Evolutionary conservation across 2,113 vertebrate species (phyloP).

Genomic region (Chloebia gouldiae): DNA sequence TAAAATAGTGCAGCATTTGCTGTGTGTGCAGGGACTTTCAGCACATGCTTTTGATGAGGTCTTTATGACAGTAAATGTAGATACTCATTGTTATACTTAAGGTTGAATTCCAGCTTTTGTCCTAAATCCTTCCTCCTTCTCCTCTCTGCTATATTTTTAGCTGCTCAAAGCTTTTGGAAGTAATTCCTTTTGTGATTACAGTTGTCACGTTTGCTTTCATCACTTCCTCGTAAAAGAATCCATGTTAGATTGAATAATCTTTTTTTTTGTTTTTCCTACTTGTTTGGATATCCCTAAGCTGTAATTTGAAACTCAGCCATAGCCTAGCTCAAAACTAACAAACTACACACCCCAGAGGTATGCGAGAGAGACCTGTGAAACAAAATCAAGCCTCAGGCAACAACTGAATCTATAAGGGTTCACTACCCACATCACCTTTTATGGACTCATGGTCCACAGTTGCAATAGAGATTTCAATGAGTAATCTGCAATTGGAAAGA

Average conservation of each 20-base stretch:
- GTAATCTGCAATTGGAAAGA: not conserved
- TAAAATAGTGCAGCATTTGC: not conserved
- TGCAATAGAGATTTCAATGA: not conserved
- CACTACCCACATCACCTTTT: not conserved
- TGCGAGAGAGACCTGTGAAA: not conserved
- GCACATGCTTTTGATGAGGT: not conserved
- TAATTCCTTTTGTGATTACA: not conserved
- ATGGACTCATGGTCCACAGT: not conserved
- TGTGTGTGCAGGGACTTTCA: not conserved
- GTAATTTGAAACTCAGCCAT: not conserved
- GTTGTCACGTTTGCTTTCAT: not conserved
- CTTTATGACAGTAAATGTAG: not conserved
- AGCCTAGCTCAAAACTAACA: not conserved
- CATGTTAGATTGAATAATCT: not conserved
- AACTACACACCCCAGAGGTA: not conserved
- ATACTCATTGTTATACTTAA: not conserved
- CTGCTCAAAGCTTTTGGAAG: not conserved
- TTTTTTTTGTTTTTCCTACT: not conserved
- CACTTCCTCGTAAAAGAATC: not conserved
- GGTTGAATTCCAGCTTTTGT: not conserved
- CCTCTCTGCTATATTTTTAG: not conserved
- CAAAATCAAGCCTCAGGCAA: not conserved
- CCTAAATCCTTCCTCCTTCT: not conserved
- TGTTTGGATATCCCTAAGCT: not conserved
- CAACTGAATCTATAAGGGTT: not conserved